A percentile compares a stretch with the other conserved stretches of the same genome.
These are phyloP conservation scores for Therioaphis trifolii DNA, from an alignment of 2,888 invertebrate genomes.

Conservation along the genomic window DNA sequence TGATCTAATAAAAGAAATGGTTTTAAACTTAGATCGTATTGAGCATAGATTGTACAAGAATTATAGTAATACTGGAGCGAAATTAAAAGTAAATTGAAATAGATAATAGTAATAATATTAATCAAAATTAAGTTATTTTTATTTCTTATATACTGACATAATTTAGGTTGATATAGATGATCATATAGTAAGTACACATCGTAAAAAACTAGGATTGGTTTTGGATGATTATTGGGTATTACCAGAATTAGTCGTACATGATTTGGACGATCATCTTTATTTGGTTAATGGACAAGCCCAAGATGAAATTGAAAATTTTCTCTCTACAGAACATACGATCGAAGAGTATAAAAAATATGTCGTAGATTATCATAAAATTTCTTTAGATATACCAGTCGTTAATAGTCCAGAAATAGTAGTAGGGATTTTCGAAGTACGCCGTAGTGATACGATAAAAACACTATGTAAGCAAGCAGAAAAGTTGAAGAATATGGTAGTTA, in stretches of 20 bases:
- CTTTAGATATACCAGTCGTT: slow-evolving; percentile 71
- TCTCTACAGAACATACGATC: slow-evolving; percentile 75
- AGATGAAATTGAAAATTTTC: slow-evolving; percentile 76
- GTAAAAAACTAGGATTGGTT: slow-evolving; percentile 74
- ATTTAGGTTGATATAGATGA: slow-evolving; percentile 49
- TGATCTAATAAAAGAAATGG: slow-evolving; percentile 44
- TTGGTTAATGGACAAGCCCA: slow-evolving; percentile 80
- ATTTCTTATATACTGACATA: not conserved
- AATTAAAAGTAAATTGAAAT: slow-evolving; percentile 41
- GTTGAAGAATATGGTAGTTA: slow-evolving; percentile 78
- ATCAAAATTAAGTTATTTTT: not conserved
- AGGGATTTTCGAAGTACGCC: slow-evolving; percentile 88
- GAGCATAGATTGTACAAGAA: slow-evolving; percentile 50
- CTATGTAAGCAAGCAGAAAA: slow-evolving; percentile 77
- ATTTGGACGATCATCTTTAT: slow-evolving; percentile 84
- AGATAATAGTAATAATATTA: not conserved
- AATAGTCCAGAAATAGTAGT: slow-evolving; percentile 78
- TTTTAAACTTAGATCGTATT: slow-evolving; percentile 47
- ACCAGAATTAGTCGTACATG: slow-evolving; percentile 77
- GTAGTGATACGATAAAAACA: slow-evolving; percentile 80
- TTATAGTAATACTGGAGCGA: slow-evolving; percentile 21
- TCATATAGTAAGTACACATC: slow-evolving; percentile 76
- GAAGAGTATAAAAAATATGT: slow-evolving; percentile 71
- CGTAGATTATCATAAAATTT: slow-evolving; percentile 70
- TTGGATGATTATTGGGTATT: slow-evolving; percentile 78